Evolutionary conservation across 2,113 vertebrate genomes (phyloP).

Genomic region (Pluvianellus socialis): DNA sequence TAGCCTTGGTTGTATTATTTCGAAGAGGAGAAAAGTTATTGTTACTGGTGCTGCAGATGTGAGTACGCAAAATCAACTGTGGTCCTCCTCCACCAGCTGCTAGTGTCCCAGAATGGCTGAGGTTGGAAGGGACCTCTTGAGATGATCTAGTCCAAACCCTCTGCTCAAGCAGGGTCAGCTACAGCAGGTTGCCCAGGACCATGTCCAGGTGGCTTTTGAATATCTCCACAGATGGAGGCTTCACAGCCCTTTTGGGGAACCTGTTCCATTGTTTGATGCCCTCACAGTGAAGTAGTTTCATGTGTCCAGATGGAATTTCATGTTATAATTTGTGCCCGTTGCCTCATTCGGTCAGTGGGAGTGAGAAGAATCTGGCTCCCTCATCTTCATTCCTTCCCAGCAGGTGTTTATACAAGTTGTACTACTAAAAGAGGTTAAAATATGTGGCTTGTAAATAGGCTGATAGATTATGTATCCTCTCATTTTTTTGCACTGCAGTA

Average conservation of each 20-base stretch:
- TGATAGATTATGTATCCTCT: background rate
- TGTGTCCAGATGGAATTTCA: background rate
- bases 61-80: background rate
- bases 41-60: background rate
- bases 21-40: background rate
- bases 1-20: background rate
- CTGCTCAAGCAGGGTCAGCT: background rate
- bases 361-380: background rate
- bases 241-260: background rate
- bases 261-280: background rate
- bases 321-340: background rate
- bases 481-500: background rate
- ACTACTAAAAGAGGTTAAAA: constrained; percentile 29
- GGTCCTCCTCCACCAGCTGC: constrained; percentile 3
- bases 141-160: background rate
- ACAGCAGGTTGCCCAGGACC: background rate
- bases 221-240: background rate
- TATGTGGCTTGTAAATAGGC: background rate
- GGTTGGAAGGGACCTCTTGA: background rate
- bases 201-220: background rate
- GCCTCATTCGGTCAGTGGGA: background rate
- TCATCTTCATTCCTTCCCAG: background rate
- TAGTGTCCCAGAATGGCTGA: background rate
- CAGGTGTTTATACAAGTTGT: background rate
- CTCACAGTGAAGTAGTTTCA: background rate